Conservation (phyloP, 2,888 invertebrate species). For the Hemicrepidius hirtus region DNA sequence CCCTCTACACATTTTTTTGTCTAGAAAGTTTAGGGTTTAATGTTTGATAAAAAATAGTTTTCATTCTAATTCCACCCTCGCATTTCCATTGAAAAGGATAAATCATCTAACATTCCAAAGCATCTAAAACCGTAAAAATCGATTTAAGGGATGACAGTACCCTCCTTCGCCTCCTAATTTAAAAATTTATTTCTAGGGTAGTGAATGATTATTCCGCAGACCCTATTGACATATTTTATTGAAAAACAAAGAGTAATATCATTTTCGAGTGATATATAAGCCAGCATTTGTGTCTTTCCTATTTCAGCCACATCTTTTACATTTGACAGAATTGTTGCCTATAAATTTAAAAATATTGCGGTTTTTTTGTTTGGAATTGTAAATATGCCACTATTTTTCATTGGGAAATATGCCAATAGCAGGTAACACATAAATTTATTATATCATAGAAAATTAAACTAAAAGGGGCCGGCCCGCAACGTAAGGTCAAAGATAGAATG, state of each 20-base stretch:
- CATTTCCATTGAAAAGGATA: too few relatives aligned
- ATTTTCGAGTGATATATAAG: slow-evolving; percentile 15
- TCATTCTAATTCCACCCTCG: too few relatives aligned
- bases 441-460: background rate
- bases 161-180: too few relatives aligned
- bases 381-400: slow-evolving; percentile 7
- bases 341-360: slow-evolving; percentile 1
- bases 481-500: too few relatives aligned
- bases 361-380: background rate
- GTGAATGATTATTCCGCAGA: background rate
- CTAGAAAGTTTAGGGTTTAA: too few relatives aligned
- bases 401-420: background rate
- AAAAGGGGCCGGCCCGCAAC: too few relatives aligned
- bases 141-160: too few relatives aligned
- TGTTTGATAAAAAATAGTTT: too few relatives aligned
- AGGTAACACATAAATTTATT: background rate
- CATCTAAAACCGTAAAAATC: too few relatives aligned
- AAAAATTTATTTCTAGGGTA: background rate
- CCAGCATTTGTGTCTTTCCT: slow-evolving; percentile 12
- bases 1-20: too few relatives aligned
- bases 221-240: slow-evolving; percentile 14
- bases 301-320: background rate
- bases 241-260: slow-evolving; percentile 11
- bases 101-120: too few relatives aligned
- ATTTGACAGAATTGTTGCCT: slow-evolving; percentile 4